phyloP scores from a whole-genome alignment of 2,113 vertebrate species.

The Cyanistes caeruleus region DNA sequence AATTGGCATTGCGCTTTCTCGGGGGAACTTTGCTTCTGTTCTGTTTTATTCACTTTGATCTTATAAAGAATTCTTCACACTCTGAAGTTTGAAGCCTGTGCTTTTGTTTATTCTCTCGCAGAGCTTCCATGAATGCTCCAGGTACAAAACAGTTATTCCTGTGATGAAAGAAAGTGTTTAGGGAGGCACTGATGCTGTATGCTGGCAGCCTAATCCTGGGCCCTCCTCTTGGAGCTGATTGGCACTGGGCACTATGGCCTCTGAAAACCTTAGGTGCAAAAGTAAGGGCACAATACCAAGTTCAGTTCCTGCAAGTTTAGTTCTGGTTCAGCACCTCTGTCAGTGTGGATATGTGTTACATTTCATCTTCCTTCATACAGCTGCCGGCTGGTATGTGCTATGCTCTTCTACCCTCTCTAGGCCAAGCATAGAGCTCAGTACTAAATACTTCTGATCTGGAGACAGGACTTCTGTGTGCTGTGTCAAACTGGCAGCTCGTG shows the following conservation, averaged over 20 bases:
- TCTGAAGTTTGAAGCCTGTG: background rate
- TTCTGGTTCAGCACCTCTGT: background rate
- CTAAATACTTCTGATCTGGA: background rate
- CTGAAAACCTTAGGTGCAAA: background rate
- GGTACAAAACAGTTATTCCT: background rate
- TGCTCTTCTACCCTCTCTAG: background rate
- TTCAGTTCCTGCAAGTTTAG: background rate
- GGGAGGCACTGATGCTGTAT: background rate
- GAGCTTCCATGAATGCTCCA: background rate
- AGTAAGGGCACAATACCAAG: background rate
- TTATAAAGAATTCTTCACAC: background rate
- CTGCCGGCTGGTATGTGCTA: background rate
- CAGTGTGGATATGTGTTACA: background rate
- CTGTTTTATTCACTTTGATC: background rate
- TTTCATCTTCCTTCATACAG: background rate
- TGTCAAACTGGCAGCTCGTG: background rate
- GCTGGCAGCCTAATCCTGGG: background rate
- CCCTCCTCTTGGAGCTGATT: background rate
- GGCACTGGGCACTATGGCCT: background rate
- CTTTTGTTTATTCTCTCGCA: background rate
- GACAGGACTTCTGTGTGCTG: background rate
- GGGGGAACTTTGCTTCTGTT: background rate
- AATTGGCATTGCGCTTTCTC: background rate
- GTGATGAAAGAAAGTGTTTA: background rate
- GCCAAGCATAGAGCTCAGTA: background rate